Evolutionary conservation across 1,140 invertebrate species (phyloP).

Genomic region (Archivesica marissinica): DNA sequence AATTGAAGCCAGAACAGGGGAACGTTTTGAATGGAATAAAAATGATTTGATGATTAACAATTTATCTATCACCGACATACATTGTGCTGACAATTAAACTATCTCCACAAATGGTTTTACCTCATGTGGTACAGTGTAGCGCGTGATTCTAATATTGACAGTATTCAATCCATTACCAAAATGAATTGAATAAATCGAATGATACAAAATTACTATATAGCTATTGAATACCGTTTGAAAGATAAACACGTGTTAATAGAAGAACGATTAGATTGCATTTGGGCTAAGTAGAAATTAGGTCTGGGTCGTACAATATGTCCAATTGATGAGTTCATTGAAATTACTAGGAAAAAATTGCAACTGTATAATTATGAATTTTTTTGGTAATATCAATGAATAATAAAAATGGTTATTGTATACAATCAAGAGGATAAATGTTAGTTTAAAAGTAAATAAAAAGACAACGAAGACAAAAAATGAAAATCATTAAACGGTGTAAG

Average conservation of each 20-base stretch:
- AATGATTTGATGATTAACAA: slow-evolving; percentile 3
- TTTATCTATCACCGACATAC: not conserved
- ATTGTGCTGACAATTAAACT: slow-evolving; percentile 9
- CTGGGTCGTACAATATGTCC: not conserved
- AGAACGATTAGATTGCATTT: slow-evolving; percentile 13
- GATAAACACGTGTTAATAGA: slow-evolving; percentile 36
- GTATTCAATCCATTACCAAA: not conserved
- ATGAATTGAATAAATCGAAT: slow-evolving; percentile 18
- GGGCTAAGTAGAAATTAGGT: not conserved
- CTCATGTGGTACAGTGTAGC: not conserved
- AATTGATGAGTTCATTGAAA: slow-evolving; percentile 3
- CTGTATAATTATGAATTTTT: slow-evolving; percentile 12
- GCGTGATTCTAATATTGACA: slow-evolving; percentile 4
- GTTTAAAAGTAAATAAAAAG: slow-evolving; percentile 14
- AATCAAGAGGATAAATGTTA: slow-evolving; percentile 6
- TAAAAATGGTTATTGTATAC: slow-evolving; percentile 12
- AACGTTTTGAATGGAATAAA: not conserved
- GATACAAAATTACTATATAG: slow-evolving; percentile 46
- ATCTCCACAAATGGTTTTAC: slow-evolving; percentile 2
- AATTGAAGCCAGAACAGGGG: not conserved
- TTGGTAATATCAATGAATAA: not conserved
- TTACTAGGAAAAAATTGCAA: slow-evolving; percentile 3
- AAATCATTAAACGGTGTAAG: slow-evolving; percentile 1
- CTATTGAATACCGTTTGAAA: slow-evolving; percentile 41
- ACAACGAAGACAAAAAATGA: not conserved